A percentile compares a stretch with the other conserved stretches of the same genome.
These are phyloP conservation scores for Emmelina monodactyla DNA, from an alignment of 2,888 invertebrate genomes.

Conservation along the genomic window DNA sequence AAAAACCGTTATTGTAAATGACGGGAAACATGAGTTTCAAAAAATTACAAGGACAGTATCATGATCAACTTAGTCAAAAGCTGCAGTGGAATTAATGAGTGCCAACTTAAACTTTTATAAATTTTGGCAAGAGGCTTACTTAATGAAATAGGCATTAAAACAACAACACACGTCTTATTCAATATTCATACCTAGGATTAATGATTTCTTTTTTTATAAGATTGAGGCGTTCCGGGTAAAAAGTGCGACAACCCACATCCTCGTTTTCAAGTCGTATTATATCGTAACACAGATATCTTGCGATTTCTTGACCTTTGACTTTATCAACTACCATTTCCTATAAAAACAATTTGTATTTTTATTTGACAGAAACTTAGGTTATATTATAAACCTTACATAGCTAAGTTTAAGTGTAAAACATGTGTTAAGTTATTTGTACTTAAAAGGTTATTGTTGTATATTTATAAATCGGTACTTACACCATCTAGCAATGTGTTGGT, in stretches of 20 bases:
- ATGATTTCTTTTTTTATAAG: slow-evolving; percentile 81
- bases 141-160: too few species aligned
- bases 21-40: too few species aligned
- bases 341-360: slow-evolving; percentile 20
- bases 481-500: slow-evolving; percentile 90
- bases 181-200: slow-evolving; percentile 57
- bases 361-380: background rate
- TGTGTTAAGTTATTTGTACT: background rate
- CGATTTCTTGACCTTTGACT: slow-evolving; percentile 75
- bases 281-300: slow-evolving; percentile 95
- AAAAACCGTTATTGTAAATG: too few species aligned
- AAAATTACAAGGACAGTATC: too few species aligned
- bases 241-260: slow-evolving; percentile 79
- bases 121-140: too few species aligned
- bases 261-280: slow-evolving; percentile 83
- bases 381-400: background rate
- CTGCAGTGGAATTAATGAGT: too few species aligned
- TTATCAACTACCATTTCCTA: slow-evolving; percentile 98
- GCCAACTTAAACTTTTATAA: too few species aligned
- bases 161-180: too few species aligned
- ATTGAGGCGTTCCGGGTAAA: slow-evolving; percentile 76
- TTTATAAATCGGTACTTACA: slow-evolving; percentile 59
- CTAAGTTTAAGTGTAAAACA: background rate
- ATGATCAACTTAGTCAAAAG: too few species aligned
- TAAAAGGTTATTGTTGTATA: background rate